A percentile compares a stretch with the other conserved stretches of the same genome.
Conservation (phyloP, 2,113 vertebrate species). For the Centropristis striata region DNA sequence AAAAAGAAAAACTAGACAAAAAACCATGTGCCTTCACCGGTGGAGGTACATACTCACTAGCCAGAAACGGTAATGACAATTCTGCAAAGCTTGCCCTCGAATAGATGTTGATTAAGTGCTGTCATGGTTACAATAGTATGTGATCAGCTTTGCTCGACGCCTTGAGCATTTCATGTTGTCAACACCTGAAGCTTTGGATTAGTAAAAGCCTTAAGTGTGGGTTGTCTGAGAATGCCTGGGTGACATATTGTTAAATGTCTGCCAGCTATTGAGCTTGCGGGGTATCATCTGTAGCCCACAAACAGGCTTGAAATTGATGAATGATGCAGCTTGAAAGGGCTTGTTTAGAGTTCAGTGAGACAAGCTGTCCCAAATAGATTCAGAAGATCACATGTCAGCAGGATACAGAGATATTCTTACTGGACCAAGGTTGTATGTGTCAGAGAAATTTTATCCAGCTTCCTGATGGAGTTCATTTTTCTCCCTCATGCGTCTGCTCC, state of each 20-base stretch:
- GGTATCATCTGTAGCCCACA: constrained; percentile 77
- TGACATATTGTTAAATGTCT: constrained; percentile 73
- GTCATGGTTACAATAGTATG: constrained; percentile 65
- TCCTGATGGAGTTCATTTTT: constrained; percentile 86
- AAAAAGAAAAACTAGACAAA: constrained; percentile 15
- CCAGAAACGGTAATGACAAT: constrained; percentile 42
- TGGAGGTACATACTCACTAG: constrained; percentile 37
- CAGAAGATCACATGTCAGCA: constrained; percentile 86
- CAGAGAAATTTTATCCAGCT: constrained; percentile 87
- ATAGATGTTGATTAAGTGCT: constrained; percentile 68
- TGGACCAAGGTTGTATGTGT: constrained; percentile 84
- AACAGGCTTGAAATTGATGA: constrained; percentile 83
- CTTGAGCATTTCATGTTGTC: constrained; percentile 58
- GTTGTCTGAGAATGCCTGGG: constrained; percentile 54
- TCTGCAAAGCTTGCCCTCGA: constrained; percentile 41
- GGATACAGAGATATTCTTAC: constrained; percentile 86
- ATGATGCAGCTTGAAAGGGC: constrained; percentile 84
- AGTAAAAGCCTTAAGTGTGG: constrained; percentile 65
- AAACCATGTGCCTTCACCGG: background rate
- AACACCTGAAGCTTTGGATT: constrained; percentile 69
- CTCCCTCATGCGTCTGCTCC: constrained; percentile 63
- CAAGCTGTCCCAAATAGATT: constrained; percentile 85
- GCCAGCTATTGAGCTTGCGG: constrained; percentile 67
- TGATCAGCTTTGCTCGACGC: constrained; percentile 52
- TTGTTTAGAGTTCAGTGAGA: constrained; percentile 84